Conservation (phyloP, 2,797 vertebrate species). For the Hipposideros larvatus region DNA sequence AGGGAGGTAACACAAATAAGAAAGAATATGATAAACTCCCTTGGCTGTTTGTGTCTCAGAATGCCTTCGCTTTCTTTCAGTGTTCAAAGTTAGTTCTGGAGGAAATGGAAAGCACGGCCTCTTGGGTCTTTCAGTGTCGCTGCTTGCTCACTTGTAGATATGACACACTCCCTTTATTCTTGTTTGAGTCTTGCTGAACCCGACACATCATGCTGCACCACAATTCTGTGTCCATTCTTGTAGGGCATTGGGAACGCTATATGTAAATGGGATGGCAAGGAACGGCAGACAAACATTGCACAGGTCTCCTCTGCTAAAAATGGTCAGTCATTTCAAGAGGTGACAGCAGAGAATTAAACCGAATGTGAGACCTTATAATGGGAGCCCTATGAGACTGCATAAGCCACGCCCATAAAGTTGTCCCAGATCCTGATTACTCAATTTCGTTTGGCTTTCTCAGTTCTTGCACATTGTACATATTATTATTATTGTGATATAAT, state of each 20-base stretch:
- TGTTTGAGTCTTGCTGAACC: not conserved
- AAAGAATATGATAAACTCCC: not conserved
- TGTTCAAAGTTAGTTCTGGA: not conserved
- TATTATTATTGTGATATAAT: not conserved
- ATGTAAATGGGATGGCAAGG: not conserved
- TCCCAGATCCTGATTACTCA: not conserved
- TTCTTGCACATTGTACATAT: not conserved
- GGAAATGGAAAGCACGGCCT: not conserved
- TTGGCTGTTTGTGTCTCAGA: not conserved
- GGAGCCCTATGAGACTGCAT: fast-evolving
- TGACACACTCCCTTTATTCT: not conserved
- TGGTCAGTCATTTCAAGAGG: constrained; percentile 7
- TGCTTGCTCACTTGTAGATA: fast-evolving
- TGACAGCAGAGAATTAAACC: not conserved
- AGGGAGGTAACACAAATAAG: not conserved
- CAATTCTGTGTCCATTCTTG: not conserved
- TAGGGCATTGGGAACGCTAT: fast-evolving
- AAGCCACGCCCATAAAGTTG: not conserved
- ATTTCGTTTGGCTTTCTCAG: not conserved
- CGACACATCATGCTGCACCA: not conserved
- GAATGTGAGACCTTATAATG: not conserved
- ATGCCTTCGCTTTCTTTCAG: not conserved
- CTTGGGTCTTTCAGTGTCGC: not conserved
- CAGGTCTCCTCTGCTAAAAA: not conserved
- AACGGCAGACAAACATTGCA: not conserved